Conservation (phyloP, 2,797 vertebrate species). For the Pipistrellus kuhlii region DNA sequence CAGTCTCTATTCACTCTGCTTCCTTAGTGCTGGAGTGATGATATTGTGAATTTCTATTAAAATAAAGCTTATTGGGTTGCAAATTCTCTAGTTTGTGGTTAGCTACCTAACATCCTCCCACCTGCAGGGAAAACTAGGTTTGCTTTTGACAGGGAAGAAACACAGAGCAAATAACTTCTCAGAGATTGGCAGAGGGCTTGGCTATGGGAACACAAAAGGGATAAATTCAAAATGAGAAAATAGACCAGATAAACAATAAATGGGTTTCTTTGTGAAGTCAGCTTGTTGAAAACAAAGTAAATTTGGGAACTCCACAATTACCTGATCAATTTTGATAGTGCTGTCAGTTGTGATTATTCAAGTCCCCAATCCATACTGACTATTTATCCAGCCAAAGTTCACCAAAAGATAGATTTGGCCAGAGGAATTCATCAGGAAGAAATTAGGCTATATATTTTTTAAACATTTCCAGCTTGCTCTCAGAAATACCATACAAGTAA, state of each 20-base stretch:
- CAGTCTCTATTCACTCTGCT: constrained; percentile 71
- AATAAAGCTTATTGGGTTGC: constrained; percentile 64
- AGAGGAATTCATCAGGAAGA: background rate
- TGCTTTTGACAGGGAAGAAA: background rate
- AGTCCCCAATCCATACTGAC: background rate
- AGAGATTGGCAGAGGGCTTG: background rate
- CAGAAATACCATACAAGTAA: background rate
- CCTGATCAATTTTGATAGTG: background rate
- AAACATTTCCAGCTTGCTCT: background rate
- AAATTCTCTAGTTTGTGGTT: constrained; percentile 56
- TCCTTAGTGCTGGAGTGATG: constrained; percentile 66
- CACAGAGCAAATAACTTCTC: background rate
- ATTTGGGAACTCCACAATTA: background rate
- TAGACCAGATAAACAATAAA: background rate
- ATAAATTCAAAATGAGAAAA: background rate
- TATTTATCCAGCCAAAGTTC: background rate
- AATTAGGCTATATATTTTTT: background rate
- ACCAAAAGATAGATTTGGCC: background rate
- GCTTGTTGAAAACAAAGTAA: background rate
- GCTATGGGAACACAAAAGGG: background rate
- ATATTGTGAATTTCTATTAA: constrained; percentile 80
- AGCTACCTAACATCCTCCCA: background rate
- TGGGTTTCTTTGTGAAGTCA: background rate
- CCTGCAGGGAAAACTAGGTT: constrained; percentile 36
- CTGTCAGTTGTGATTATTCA: background rate